Base-by-base conservation (phyloP, 2,888 invertebrate genomes). In the Meloe dianella region DNA sequence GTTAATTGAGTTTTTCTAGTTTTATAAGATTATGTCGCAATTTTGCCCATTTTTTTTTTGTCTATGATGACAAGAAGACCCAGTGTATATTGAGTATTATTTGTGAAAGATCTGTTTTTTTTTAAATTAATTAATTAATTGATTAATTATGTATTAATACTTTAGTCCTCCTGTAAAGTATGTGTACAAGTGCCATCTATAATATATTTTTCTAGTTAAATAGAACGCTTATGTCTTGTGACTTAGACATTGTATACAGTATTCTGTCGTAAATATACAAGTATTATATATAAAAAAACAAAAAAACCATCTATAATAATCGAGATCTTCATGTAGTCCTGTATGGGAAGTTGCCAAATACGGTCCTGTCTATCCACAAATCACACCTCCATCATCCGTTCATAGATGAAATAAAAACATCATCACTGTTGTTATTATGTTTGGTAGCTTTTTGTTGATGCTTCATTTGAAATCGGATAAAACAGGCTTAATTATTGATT, bases 121-220 rank as follows among this genome's bases (percentile, higher is more conserved):
- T 64, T 67, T 66, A 47, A 65, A 70, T n/a, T n/a, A n/a, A n/a
- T n/a, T n/a, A n/a, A n/a, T n/a, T n/a, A n/a, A n/a, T n/a, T n/a
- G n/a, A n/a, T n/a, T n/a, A n/a, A n/a, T 27, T 27, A 27, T 27
- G 27, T 27, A 70, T 66, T 58, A n/a, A 41, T 41, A 41, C 41
- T 41, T 41, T 63, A 57, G 62, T 68, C 65, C 72, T 69, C 75
- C 69, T 78, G 77, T 79, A 78, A 78, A 78, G 74, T 78, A 79
- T 81, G 79, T 82, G 82, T 82, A 83, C 82, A 80, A 84, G 84
- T 84, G 84, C 84, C 84, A 84, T 84, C 83, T 81, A 82, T 79
- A 80, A 83, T 83, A 83, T 84, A 84, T 84, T 84, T 84, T 84
- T 84, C 82, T 84, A 84, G 83, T 77, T 82, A 82, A 78, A 83